Evolutionary conservation across 2,888 invertebrate species (phyloP).

Genomic region (Xestoiulus laeticollis): DNA sequence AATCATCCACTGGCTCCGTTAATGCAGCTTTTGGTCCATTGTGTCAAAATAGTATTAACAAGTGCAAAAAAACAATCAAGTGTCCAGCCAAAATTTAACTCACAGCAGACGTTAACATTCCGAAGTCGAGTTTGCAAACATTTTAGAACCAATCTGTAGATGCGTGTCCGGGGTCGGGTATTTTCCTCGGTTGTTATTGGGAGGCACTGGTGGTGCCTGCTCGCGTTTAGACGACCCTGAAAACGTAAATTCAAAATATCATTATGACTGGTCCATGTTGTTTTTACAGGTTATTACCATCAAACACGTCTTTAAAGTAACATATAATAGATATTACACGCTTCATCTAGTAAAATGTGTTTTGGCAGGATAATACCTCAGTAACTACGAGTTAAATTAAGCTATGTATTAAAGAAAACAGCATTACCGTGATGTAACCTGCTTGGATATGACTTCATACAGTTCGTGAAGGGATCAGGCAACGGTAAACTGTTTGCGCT

Average conservation of each 20-base stretch:
- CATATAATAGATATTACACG: too few species aligned
- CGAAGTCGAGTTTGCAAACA: conserved; percentile 11
- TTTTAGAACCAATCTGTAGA: conserved; percentile 40
- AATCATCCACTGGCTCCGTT: background rate
- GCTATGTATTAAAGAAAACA: background rate
- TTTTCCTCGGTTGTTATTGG: background rate
- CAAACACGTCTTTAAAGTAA: background rate
- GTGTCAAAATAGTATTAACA: background rate
- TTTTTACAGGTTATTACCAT: background rate
- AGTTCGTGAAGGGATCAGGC: conserved; percentile 72
- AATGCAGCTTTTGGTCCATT: background rate
- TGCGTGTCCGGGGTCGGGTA: background rate
- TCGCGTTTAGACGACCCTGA: conserved; percentile 8
- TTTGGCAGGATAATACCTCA: too few species aligned
- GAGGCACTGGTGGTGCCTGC: conserved; percentile 19
- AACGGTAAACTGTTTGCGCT: conserved; percentile 72
- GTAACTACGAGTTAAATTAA: background rate
- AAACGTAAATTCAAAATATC: background rate
- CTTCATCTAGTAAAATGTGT: too few species aligned
- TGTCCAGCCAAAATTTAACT: background rate
- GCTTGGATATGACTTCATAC: conserved; percentile 63
- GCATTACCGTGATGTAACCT: conserved; percentile 57
- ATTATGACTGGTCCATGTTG: background rate
- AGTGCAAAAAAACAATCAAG: background rate
- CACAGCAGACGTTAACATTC: conserved; percentile 31